Evolutionary conservation across 2,797 vertebrate genomes (phyloP), one percentile per base, ranked within the genome.

Genomic region (Lutjanus argentimaculatus): DNA sequence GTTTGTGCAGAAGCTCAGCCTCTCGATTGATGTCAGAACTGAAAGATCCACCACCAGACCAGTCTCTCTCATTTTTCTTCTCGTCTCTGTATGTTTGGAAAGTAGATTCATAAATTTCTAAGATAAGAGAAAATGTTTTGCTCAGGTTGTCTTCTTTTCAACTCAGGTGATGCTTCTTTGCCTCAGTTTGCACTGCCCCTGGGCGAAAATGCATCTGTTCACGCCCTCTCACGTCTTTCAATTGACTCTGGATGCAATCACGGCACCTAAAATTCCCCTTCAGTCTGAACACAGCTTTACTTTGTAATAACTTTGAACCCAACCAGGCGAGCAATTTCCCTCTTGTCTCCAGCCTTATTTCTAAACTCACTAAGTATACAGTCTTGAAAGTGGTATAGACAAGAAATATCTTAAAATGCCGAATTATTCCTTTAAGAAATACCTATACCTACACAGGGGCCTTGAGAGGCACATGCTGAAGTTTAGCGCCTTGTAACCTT

Each of bases 401-500:
- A 42, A 51, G 40, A 77, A 52, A 22, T 2, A 17, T 72, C 10
- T 59, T 8, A 57, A 43, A 71, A 58, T 57, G 25, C 7, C 0
- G 0, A 55, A 21, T 42, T 64, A 49, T n/a, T 64, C 4, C 25
- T 70, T 49, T 49, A 48, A 58, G 16, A 58, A 25, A 72, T 0
- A 72, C 56, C 17, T 51, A 65, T 13, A 4, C 30, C 7, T 45
- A 25, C 40, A 40, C 42, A 58, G 7, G 65, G 1, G 45, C 45
- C 61, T 68, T 59, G 30, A 61, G 53, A 83, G 25, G 36, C 40
- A 69, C 58, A 66, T 43, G 55, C 53, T 75, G 55, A 67, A 45
- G 66, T 79, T 72, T 62, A 22, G 51, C 17, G 3, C 72, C 77
- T 48, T 72, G 49, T 59, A 59, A 42, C 73, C 49, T 77, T 46